Base-by-base conservation (phyloP, 2,888 invertebrate species). In the Pseudolycoriella hygida region DNA sequence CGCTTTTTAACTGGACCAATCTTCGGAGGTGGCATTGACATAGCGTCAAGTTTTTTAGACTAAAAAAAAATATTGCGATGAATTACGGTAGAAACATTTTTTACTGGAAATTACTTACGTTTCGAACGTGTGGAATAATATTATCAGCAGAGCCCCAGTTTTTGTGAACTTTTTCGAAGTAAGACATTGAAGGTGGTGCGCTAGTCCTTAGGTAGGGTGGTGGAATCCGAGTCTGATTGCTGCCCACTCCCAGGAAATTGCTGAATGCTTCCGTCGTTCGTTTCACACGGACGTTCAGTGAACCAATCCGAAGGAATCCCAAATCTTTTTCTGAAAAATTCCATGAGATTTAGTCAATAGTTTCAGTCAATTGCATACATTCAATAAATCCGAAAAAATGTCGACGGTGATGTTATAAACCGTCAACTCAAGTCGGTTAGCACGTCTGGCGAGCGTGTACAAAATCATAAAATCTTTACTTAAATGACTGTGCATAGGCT, bases 181-280 rank as follows among this genome's bases (percentile, higher is more conserved):
- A 55, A 40, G 59, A 52, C 43, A 61, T 60, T 38, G 57, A 51
- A 57, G 56, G 48, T 54, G 60, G 52, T 53, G 55, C 48, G 56
- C 51, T 48, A 53, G 52, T 46, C 39, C 51, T 48, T 45, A 51
- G 39, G 3, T 66, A 67, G 2, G 63, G 50, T 5, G 64, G 57
- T 0, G 60, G 56, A 42, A 37, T 19, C 15, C 54, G 54, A 44
- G 48, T 48, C 19, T 57, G 62, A 54, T 59, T 61, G 55, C 57
- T 60, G 54, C 82, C 84, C 54, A 85, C 85, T 50, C 87, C 88
- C 54, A 89, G 70, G 64, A 89, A 87, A 62, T 87, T 83, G 67
- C 87, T 88, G 68, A 89, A 86, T 17, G 88, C 88, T 62, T 89
- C 89, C 47, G 89, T 88, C 42, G 89, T 89, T 67, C 85, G 87